phyloP scores from a whole-genome alignment of 2,797 vertebrate genomes.

The Sorex maritimensis region DNA sequence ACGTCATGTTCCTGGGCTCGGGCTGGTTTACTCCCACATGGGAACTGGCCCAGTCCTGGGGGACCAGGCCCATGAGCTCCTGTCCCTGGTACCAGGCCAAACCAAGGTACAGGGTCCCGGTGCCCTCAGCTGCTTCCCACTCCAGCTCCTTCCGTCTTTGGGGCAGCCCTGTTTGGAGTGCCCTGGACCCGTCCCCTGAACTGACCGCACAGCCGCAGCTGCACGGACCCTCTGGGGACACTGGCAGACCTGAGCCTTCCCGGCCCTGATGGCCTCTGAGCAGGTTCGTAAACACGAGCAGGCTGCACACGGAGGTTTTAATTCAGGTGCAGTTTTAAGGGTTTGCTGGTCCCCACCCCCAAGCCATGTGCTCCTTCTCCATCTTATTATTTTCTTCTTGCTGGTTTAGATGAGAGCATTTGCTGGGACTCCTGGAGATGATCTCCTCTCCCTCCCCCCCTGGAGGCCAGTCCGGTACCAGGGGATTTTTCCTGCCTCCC shows the following conservation, averaged over 20 bases:
- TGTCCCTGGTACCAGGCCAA: background rate
- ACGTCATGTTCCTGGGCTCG: constrained; percentile 4
- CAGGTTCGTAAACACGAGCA: constrained; percentile 82
- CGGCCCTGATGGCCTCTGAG: constrained; percentile 82
- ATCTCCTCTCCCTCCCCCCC: background rate
- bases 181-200: constrained; percentile 65
- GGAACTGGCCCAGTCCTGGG: background rate
- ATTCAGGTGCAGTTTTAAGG: constrained; percentile 68
- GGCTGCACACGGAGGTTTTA: constrained; percentile 53
- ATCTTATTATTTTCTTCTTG: constrained; percentile 20
- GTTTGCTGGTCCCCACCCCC: background rate
- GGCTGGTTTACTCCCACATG: background rate
- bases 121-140: background rate
- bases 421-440: background rate
- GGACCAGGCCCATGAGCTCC: background rate
- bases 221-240: constrained; percentile 42
- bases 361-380: too few species aligned
- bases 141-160: background rate
- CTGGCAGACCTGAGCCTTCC: constrained; percentile 74
- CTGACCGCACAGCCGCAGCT: constrained; percentile 25
- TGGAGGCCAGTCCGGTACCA: background rate
- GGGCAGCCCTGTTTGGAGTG: background rate
- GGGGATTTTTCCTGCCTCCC: constrained; percentile 45
- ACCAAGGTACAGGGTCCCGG: background rate
- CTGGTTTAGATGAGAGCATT: constrained; percentile 67